These are phyloP conservation scores for Ips typographus DNA, from an alignment of 1,140 invertebrate genomes.

Conservation along the genomic window DNA sequence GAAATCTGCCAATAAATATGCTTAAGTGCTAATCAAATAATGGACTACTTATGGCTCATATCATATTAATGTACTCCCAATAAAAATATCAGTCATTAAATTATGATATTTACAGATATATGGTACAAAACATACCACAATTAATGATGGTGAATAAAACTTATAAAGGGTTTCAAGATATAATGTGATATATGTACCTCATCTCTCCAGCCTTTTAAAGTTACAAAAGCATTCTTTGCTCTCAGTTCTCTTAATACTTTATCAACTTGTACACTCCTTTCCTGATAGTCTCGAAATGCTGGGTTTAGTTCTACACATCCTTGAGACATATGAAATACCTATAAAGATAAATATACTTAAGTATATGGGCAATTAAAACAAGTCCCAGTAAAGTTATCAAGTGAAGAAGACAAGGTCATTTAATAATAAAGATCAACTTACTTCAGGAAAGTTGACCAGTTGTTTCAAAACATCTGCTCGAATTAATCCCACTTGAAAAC, in stretches of 20 bases:
- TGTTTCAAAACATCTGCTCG: conserved; percentile 78
- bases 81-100: too few species aligned
- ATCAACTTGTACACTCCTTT: conserved; percentile 76
- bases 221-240: conserved; percentile 62
- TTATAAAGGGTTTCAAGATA: conserved; percentile 4
- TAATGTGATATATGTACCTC: conserved; percentile 61
- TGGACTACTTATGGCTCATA: too few species aligned
- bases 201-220: conserved; percentile 86
- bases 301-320: conserved; percentile 80
- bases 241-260: conserved; percentile 74
- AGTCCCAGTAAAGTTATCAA: neutral
- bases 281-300: conserved; percentile 78
- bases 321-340: conserved; percentile 70
- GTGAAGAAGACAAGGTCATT: conserved; percentile 3
- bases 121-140: too few species aligned
- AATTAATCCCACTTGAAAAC: conserved; percentile 84
- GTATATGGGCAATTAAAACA: neutral
- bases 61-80: too few species aligned
- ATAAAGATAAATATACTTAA: conserved; percentile 24
- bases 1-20: too few species aligned
- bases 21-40: too few species aligned
- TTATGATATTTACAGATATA: too few species aligned
- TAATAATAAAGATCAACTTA: conserved; percentile 51
- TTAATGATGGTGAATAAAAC: neutral
- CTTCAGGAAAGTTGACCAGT: conserved; percentile 79